These are phyloP conservation scores for Battus philenor DNA, from an alignment of 1,140 invertebrate genomes.

Conservation along the genomic window DNA sequence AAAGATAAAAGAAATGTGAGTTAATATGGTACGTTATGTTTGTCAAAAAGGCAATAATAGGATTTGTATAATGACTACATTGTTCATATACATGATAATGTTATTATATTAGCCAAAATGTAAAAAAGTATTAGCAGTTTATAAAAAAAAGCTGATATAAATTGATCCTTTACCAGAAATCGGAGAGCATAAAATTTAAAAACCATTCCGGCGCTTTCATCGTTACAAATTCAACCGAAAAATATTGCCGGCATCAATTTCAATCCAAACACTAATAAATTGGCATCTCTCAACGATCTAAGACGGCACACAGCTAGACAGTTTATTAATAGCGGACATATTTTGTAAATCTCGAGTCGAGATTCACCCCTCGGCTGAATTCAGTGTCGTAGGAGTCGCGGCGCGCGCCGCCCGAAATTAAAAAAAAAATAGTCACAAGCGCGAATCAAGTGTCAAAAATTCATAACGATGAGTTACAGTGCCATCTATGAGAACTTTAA, in stretches of 20 bases:
- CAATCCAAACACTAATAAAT: conserved; percentile 73
- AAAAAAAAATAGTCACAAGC: conserved; percentile 39
- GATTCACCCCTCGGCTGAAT: conserved; percentile 57
- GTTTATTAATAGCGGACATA: conserved; percentile 72
- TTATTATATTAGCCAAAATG: too few species aligned
- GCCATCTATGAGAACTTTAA: conserved; percentile 39
- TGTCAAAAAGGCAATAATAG: too few species aligned
- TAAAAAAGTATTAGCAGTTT: too few species aligned
- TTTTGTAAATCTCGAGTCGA: conserved; percentile 66
- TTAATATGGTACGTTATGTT: too few species aligned
- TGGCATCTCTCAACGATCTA: conserved; percentile 64
- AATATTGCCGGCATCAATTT: conserved; percentile 72
- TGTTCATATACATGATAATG: too few species aligned
- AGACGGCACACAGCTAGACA: conserved; percentile 46
- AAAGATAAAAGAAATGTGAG: too few species aligned
- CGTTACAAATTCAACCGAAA: conserved; percentile 66
- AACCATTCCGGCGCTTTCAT: conserved; percentile 58
- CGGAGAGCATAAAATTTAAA: conserved; percentile 29
- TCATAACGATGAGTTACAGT: conserved; percentile 45
- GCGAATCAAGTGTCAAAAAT: conserved; percentile 25
- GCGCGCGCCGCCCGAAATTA: conserved; percentile 43
- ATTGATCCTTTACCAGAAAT: conserved; percentile 49
- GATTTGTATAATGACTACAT: too few species aligned
- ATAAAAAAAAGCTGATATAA: too few species aligned
- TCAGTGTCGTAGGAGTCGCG: conserved; percentile 57